phyloP scores from a whole-genome alignment of 2,113 vertebrate genomes.

The Peromyscus polionotus region DNA sequence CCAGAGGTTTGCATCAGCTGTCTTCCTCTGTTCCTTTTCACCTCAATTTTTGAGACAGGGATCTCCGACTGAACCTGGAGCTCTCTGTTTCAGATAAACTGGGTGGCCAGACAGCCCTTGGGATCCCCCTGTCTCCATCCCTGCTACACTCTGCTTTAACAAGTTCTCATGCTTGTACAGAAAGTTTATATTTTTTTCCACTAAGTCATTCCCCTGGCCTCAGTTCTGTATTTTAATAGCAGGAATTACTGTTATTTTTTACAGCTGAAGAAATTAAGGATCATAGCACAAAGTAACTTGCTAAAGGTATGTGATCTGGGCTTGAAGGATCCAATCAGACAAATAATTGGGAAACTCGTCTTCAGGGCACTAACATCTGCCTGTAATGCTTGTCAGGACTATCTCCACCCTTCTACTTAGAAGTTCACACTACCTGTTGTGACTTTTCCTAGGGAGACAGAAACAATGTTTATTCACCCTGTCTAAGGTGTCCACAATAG shows the following conservation, averaged over 20 bases:
- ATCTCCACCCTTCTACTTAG: not conserved
- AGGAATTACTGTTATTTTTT: not conserved
- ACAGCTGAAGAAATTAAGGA: constrained; percentile 36
- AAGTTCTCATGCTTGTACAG: not conserved
- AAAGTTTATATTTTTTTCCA: not conserved
- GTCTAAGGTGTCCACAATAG: not conserved
- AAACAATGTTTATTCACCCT: not conserved
- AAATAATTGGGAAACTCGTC: not conserved
- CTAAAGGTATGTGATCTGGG: not conserved
- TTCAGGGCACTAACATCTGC: not conserved
- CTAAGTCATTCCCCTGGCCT: not conserved
- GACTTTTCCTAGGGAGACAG: not conserved
- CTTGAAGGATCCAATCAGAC: not conserved
- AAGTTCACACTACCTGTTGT: not conserved
- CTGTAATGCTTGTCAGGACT: not conserved
- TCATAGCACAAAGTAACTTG: constrained; percentile 18
- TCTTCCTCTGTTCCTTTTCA: not conserved
- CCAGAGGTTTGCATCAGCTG: not conserved
- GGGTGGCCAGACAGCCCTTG: not conserved
- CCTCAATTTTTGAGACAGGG: not conserved
- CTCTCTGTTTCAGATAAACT: not conserved
- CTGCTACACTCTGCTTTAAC: not conserved
- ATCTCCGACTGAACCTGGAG: not conserved
- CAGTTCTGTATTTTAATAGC: not conserved
- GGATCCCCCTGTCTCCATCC: not conserved